phyloP scores from a whole-genome alignment of 2,888 invertebrate genomes.

The Drosophila rubida region DNA sequence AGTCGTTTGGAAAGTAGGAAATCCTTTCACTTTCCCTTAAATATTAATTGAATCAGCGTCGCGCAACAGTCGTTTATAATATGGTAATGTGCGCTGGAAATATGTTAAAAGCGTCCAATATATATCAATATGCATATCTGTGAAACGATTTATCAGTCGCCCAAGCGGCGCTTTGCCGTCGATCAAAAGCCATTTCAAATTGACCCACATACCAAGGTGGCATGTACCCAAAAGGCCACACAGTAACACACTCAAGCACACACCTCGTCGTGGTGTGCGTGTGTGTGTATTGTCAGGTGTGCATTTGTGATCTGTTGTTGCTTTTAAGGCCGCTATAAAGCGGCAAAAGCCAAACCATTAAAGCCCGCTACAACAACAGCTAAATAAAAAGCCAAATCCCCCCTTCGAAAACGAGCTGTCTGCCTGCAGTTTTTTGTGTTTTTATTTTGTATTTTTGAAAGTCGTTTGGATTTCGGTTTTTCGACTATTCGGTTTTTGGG shows the following conservation, averaged over 20 bases:
- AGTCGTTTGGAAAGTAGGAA: constrained; percentile 6
- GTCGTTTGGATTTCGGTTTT: constrained; percentile 58
- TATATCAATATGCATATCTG: constrained; percentile 18
- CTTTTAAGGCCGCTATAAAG: constrained; percentile 63
- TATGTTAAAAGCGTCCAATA: constrained; percentile 13
- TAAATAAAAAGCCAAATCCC: constrained; percentile 28
- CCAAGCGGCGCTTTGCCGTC: constrained; percentile 52
- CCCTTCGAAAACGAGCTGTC: constrained; percentile 50
- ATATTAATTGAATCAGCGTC: too few relatives aligned
- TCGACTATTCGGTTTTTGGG: constrained; percentile 9
- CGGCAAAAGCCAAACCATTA: constrained; percentile 40
- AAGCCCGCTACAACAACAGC: constrained; percentile 46
- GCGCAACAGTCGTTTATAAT: too few relatives aligned
- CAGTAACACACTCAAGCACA: constrained; percentile 31
- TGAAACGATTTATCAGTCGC: constrained; percentile 41
- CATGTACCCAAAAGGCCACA: constrained; percentile 55
- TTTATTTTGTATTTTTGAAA: constrained; percentile 70
- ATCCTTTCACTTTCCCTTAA: constrained; percentile 22
- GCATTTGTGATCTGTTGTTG: constrained; percentile 47
- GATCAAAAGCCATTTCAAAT: constrained; percentile 74
- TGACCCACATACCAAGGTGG: constrained; percentile 81
- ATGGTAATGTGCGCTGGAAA: too few relatives aligned
- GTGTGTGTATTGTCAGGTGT: constrained; percentile 53
- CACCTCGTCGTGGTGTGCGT: background rate
- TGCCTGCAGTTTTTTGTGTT: constrained; percentile 63